Conservation (phyloP, 1,140 invertebrate species). For the Nebria ingens region DNA sequence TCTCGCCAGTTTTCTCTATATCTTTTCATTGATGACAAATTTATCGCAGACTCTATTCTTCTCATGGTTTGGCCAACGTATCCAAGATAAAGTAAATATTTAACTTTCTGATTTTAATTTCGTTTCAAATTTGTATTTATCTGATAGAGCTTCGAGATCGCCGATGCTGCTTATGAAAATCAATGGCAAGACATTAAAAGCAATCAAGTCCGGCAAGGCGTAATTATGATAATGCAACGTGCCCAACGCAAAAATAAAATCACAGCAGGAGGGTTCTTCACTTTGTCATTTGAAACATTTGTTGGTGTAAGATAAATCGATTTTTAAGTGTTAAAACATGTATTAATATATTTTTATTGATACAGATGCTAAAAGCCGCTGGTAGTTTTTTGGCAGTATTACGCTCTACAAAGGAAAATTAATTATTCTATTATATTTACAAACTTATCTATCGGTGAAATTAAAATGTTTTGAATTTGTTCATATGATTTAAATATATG, state of each 20-base stretch:
- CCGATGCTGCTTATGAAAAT: neutral
- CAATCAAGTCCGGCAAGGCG: neutral
- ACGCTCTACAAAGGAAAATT: neutral
- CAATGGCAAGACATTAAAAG: neutral
- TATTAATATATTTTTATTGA: neutral
- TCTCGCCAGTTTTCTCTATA: neutral
- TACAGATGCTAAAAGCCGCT: neutral
- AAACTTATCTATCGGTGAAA: too few relatives aligned
- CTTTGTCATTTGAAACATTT: neutral
- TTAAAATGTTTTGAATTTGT: too few relatives aligned
- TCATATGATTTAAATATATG: too few relatives aligned
- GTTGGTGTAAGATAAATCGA: neutral
- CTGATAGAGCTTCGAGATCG: neutral
- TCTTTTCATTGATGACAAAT: neutral
- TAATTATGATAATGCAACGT: neutral
- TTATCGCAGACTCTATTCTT: neutral
- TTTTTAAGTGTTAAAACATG: too few relatives aligned
- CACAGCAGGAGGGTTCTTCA: neutral
- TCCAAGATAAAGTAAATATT: conserved; percentile 1
- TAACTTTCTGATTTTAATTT: neutral
- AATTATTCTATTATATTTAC: too few relatives aligned
- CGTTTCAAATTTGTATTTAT: neutral
- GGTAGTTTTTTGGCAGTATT: neutral
- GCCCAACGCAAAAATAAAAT: neutral
- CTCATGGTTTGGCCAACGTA: neutral